A percentile compares a stretch with the other conserved stretches of the same genome.
These are phyloP conservation scores for Papilio protenor DNA, from an alignment of 2,888 invertebrate genomes.

Conservation along the genomic window DNA sequence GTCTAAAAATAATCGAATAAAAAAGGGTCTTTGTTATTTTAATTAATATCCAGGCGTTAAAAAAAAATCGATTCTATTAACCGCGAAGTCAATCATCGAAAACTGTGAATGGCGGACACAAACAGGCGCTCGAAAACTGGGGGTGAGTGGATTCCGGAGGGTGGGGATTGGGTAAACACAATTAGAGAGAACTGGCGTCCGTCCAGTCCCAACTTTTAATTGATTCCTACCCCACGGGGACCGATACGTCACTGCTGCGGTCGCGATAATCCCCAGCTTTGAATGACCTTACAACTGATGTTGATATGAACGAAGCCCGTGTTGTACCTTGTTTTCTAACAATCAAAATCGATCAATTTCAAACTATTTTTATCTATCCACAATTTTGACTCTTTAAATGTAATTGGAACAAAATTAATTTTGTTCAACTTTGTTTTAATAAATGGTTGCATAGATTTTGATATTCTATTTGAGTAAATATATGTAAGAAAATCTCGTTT, in stretches of 20 bases:
- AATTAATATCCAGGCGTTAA: not conserved
- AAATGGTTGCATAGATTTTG: not conserved
- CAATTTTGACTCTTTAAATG: not conserved
- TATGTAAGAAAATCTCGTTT: not conserved
- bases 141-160: slow-evolving; percentile 1
- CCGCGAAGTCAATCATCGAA: slow-evolving; percentile 27
- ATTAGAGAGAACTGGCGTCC: slow-evolving; percentile 48
- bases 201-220: slow-evolving; percentile 42
- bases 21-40: not conserved
- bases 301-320: slow-evolving; percentile 27
- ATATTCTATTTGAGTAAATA: not conserved
- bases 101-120: slow-evolving; percentile 37
- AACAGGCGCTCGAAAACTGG: slow-evolving; percentile 19
- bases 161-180: slow-evolving; percentile 47
- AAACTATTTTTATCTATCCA: not conserved
- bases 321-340: not conserved
- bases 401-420: not conserved
- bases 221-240: slow-evolving; percentile 42
- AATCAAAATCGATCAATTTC: not conserved
- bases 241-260: slow-evolving; percentile 42
- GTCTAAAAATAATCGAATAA: not conserved
- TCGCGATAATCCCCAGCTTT: slow-evolving; percentile 39
- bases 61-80: slow-evolving; percentile 21
- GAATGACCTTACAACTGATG: slow-evolving; percentile 25
- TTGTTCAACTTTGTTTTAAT: not conserved